A percentile compares a stretch with the other conserved stretches of the same genome.
Conservation (phyloP, 2,113 vertebrate species). For the Scomber scombrus region DNA sequence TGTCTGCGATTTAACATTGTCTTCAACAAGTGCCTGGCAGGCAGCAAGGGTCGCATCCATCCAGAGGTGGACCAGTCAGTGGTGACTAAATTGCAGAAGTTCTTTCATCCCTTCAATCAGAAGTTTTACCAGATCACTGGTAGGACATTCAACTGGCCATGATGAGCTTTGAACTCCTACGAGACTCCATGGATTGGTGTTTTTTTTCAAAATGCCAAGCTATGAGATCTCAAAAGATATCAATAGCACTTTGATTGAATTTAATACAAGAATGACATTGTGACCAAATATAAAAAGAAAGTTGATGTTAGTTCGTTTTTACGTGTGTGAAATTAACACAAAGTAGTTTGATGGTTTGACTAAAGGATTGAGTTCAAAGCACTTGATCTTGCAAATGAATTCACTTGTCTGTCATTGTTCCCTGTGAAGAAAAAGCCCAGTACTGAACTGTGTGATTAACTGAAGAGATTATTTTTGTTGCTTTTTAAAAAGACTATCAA, state of each 20-base stretch:
- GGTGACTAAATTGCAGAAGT: slow-evolving; percentile 93
- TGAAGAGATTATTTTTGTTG: slow-evolving; percentile 61
- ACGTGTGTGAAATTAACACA: slow-evolving; percentile 45
- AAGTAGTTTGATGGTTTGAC: slow-evolving; percentile 51
- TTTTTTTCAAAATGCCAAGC: slow-evolving; percentile 27
- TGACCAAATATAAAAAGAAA: slow-evolving; percentile 90
- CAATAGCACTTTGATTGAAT: slow-evolving; percentile 77
- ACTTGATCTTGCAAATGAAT: slow-evolving; percentile 44
- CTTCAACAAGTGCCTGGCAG: slow-evolving; percentile 98
- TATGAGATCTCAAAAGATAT: slow-evolving; percentile 41
- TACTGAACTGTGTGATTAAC: slow-evolving; percentile 35
- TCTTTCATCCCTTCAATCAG: slow-evolving; percentile 98
- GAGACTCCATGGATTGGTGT: slow-evolving; percentile 25
- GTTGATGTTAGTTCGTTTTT: slow-evolving; percentile 74
- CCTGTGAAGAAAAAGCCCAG: not conserved
- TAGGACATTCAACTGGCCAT: slow-evolving; percentile 96
- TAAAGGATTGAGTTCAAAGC: slow-evolving; percentile 47
- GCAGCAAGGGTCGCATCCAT: slow-evolving; percentile 97
- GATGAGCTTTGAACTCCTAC: slow-evolving; percentile 56
- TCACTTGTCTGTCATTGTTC: slow-evolving; percentile 44
- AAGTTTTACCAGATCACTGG: slow-evolving; percentile 98
- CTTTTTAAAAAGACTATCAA: slow-evolving; percentile 47
- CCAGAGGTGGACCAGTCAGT: slow-evolving; percentile 93
- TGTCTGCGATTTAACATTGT: slow-evolving; percentile 96
- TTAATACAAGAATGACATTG: slow-evolving; percentile 78